Evolutionary conservation across 2,113 vertebrate species (phyloP).

Genomic region (Gadus chalcogrammus): DNA sequence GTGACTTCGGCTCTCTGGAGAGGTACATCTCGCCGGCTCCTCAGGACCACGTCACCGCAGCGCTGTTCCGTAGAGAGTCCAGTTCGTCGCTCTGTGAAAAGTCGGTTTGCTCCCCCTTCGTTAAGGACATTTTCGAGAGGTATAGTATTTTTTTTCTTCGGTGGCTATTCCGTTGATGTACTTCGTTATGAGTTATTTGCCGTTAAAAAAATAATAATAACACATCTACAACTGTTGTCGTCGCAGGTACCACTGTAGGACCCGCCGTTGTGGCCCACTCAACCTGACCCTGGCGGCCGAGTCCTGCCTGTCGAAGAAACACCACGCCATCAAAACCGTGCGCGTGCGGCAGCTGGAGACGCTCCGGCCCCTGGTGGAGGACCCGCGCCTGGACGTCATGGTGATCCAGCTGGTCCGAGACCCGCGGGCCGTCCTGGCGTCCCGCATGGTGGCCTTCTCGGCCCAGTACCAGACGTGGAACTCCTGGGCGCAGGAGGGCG

Average conservation of each 20-base stretch:
- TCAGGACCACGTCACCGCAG: conserved; percentile 78
- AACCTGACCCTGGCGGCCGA: conserved; percentile 87
- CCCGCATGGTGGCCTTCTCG: conserved; percentile 91
- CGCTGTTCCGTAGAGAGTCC: conserved; percentile 88
- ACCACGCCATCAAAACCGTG: conserved; percentile 88
- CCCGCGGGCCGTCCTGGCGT: conserved; percentile 89
- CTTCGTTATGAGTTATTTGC: background rate
- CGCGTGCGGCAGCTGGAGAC: conserved; percentile 86
- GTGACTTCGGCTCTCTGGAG: conserved; percentile 86
- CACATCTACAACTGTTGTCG: background rate
- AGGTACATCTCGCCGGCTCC: conserved; percentile 84
- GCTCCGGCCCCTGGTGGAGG: conserved; percentile 83
- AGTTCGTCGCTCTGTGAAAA: conserved; percentile 89
- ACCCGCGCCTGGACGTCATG: conserved; percentile 83
- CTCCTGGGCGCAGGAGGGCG: conserved; percentile 81
- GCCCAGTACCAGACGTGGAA: conserved; percentile 90
- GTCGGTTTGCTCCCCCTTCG: conserved; percentile 79
- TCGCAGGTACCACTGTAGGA: conserved; percentile 82
- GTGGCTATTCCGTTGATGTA: background rate
- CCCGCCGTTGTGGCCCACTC: conserved; percentile 85
- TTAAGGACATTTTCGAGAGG: conserved; percentile 86
- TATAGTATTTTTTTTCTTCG: conserved; percentile 21
- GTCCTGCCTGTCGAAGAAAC: conserved; percentile 82
- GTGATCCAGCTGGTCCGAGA: conserved; percentile 94
- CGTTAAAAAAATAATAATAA: too few species aligned